A percentile compares a stretch with the other conserved stretches of the same genome.
Evolutionary conservation across 1,140 invertebrate species (phyloP).

Genomic region (Eumeta japonica): DNA sequence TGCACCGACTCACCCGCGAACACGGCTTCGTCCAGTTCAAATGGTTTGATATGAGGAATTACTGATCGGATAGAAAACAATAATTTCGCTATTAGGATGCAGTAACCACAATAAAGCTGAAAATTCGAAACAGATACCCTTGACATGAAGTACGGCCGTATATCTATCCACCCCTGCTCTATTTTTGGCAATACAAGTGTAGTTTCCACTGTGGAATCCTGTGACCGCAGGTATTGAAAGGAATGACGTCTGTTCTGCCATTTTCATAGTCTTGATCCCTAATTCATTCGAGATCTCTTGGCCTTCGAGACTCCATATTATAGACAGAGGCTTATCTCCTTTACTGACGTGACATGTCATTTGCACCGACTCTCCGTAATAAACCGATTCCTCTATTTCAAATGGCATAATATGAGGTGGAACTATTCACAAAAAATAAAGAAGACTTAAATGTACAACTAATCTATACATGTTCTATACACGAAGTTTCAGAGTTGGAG

Average conservation of each 20-base stretch:
- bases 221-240: constrained; percentile 66
- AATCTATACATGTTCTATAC: constrained; percentile 1
- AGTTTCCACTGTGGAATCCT: constrained; percentile 64
- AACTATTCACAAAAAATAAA: constrained; percentile 58
- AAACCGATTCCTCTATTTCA: constrained; percentile 62
- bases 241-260: constrained; percentile 65
- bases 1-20: constrained; percentile 64
- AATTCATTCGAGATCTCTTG: constrained; percentile 44
- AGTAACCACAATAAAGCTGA: background rate
- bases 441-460: background rate
- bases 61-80: constrained; percentile 57
- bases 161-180: constrained; percentile 63
- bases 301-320: constrained; percentile 73
- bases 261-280: constrained; percentile 60
- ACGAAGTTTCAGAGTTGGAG: no score
- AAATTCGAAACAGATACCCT: constrained; percentile 61
- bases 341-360: constrained; percentile 73
- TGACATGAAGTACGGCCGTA: constrained; percentile 62
- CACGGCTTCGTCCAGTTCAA: constrained; percentile 65
- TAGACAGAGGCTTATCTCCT: constrained; percentile 70
- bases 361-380: constrained; percentile 71
- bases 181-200: constrained; percentile 68
- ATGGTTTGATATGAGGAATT: constrained; percentile 67
- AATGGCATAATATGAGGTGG: constrained; percentile 72
- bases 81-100: no score